phyloP scores from a whole-genome alignment of 2,797 vertebrate genomes.

The Ambastaia sidthimunki region DNA sequence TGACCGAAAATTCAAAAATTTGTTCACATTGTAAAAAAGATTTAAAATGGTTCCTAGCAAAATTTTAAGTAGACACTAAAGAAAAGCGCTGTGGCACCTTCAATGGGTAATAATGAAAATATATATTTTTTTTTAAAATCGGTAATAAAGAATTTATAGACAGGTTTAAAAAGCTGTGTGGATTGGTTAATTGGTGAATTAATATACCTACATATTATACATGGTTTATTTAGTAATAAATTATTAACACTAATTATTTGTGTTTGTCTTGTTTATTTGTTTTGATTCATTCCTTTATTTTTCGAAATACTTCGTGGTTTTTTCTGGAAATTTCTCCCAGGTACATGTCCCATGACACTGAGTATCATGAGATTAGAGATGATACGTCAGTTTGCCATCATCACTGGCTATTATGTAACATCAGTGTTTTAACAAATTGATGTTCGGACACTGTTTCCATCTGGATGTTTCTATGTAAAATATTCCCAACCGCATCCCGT shows the following conservation, averaged over 20 bases:
- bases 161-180: too few relatives aligned
- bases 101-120: neutral
- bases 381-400: neutral
- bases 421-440: neutral
- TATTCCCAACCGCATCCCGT: neutral
- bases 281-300: neutral
- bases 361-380: neutral
- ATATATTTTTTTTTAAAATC: neutral
- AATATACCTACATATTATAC: neutral
- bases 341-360: neutral
- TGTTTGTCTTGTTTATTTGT: neutral
- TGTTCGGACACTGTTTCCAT: neutral
- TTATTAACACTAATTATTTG: neutral
- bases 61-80: neutral
- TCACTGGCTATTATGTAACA: constrained; percentile 9
- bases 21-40: constrained; percentile 1
- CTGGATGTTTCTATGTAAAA: constrained; percentile 10
- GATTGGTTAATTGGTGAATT: neutral
- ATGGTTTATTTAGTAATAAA: too few relatives aligned
- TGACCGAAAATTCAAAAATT: constrained; percentile 3
- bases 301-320: neutral
- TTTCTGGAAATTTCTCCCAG: neutral
- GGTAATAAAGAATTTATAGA: neutral
- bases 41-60: neutral
- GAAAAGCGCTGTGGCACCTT: neutral